Evolutionary conservation across 1,140 invertebrate genomes (phyloP).

Genomic region (Saxidomus purpurata): DNA sequence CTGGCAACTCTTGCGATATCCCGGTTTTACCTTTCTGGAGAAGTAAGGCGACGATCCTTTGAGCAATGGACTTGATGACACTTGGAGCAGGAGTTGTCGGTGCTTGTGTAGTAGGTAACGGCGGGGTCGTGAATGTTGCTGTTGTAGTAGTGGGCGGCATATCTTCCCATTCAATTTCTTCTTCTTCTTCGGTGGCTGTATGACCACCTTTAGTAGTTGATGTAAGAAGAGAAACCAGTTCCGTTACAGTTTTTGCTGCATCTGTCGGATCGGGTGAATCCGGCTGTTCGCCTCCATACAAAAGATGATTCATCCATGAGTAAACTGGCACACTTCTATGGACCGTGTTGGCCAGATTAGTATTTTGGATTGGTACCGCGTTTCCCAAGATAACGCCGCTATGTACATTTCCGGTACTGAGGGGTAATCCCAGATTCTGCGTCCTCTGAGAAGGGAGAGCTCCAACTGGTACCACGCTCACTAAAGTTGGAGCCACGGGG

Average conservation of each 20-base stretch:
- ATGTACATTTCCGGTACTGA: no score
- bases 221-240: neutral
- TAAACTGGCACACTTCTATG: neutral
- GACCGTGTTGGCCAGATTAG: neutral
- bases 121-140: neutral
- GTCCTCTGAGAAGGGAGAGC: no score
- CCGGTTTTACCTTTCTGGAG: neutral
- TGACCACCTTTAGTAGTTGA: neutral
- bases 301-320: neutral
- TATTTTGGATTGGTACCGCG: neutral
- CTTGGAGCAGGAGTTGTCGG: neutral
- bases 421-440: no score
- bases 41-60: neutral
- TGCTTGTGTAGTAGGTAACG: neutral
- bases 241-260: neutral
- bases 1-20: no score
- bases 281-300: neutral
- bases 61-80: constrained; percentile 13
- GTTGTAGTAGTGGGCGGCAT: neutral
- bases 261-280: constrained; percentile 25
- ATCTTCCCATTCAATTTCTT: constrained; percentile 3
- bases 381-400: neutral
- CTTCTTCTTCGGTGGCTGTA: neutral
- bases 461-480: no score
- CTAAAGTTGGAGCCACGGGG: neutral